Percentiles rank a stretch among this genome's conserved stretches.
These are phyloP conservation scores for Trachelus stipa DNA, from an alignment of 2,888 invertebrate genomes.

Conservation along the genomic window DNA sequence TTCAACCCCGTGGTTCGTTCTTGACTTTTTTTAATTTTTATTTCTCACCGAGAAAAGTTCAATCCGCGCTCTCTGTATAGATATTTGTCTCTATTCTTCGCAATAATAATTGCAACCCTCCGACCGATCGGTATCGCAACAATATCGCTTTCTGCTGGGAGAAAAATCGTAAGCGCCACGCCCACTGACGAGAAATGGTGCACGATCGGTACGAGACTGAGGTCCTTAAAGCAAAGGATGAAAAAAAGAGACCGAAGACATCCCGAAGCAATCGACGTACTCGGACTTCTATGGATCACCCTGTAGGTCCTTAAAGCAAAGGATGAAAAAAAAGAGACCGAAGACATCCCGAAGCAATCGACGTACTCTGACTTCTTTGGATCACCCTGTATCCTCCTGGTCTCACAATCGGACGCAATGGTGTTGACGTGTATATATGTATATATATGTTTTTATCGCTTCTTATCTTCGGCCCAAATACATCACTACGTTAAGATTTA, in stretches of 20 bases:
- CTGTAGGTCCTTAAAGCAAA: neutral
- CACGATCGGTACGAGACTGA: neutral
- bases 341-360: neutral
- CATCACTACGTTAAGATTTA: neutral
- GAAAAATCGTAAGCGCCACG: neutral
- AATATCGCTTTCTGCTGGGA: conserved; percentile 25
- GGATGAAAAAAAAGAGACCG: neutral
- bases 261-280: neutral
- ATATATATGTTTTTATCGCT: neutral
- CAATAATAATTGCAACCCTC: conserved; percentile 16
- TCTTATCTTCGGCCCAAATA: neutral
- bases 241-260: neutral
- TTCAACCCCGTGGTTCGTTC: neutral
- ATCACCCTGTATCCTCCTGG: neutral
- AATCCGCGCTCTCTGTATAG: neutral
- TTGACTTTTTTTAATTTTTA: neutral
- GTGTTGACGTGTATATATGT: neutral
- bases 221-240: neutral
- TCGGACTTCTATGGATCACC: neutral
- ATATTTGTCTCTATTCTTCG: neutral
- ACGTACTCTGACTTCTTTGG: neutral
- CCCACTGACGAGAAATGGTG: neutral
- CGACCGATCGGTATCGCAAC: conserved; percentile 43
- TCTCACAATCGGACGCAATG: neutral
- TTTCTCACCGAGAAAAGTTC: neutral